Base-by-base conservation (phyloP, 37 sponge, comb jelly and placozoan species). In the Aplysina aerophoba region DNA sequence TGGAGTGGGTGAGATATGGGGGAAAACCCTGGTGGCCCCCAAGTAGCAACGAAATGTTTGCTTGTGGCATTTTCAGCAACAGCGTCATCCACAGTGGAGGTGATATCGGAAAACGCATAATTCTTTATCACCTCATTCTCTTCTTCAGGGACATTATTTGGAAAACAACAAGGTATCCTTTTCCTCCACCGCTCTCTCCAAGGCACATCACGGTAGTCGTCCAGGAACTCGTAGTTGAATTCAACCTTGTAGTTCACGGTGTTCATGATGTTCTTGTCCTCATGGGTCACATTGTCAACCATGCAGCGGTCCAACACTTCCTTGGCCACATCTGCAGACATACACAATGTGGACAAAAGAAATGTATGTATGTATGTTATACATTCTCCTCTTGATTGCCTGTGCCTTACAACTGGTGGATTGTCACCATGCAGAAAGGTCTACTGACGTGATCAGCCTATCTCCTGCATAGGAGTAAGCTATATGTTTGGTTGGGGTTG, bases 281-380 rank as follows among this genome's bases (percentile, higher is more conserved):
- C 85, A 61, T 28, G 71, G 28, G 55, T 72, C 21, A 28, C 82
- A 73, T 93, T 96, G 59, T 89, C 90, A 0, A 31, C 36, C 1
- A 87, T 85, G 79, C 97, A 97, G 20, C 88, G 66, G 80, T 94
- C 95, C 84, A 97, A 92, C 37, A 94, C 91, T 21, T 64, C 72
- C 68, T 88, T 78, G 11, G 97, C 94, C 0, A 96, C 89, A 5
- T 91, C 97, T 86, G 84, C 35, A 65, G 57, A 55, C 3, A 79
- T 20, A 57, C 59, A 20, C 17, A 15, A 57, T 57, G 59, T 17
- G 17, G 15, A 57, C 59, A 57, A 17, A 57, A 57, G 15, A 57
- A 15, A 17, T 57, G 17, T 17, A 57, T 57, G 17, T 57, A 57
- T 57, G 59, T 57, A 57, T 57, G 59, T 57, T 57, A 20, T n/a